Conservation (phyloP, 2,113 vertebrate genomes). For the Rhea pennata region DNA sequence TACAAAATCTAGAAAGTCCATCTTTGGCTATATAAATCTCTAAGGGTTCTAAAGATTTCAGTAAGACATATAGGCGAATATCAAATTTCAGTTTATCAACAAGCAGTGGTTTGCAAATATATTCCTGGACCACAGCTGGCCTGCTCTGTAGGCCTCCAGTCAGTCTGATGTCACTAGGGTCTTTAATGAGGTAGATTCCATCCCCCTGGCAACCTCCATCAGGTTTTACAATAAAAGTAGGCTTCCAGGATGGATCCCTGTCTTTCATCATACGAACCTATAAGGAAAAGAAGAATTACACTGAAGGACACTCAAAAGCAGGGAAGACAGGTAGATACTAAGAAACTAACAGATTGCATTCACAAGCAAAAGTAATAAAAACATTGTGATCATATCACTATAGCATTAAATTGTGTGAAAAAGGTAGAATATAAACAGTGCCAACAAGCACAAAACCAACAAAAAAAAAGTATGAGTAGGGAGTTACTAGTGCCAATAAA, state of each 20-base stretch:
- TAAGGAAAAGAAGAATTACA: not conserved
- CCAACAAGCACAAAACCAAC: not conserved
- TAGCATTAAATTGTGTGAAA: not conserved
- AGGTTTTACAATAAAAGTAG: constrained; percentile 96
- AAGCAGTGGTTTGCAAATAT: constrained; percentile 92
- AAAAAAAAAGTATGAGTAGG: not conserved
- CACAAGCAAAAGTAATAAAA: not conserved
- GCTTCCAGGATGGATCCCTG: constrained; percentile 80
- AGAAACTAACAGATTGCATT: not conserved
- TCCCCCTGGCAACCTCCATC: constrained; percentile 96
- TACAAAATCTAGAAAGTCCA: constrained; percentile 95
- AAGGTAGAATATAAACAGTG: not conserved
- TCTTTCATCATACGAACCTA: constrained; percentile 90
- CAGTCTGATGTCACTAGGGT: constrained; percentile 86
- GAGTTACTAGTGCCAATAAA: not conserved
- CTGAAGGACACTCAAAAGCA: not conserved
- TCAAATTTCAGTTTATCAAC: constrained; percentile 98
- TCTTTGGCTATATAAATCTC: constrained; percentile 98
- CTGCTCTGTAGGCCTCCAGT: constrained; percentile 81
- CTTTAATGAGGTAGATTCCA: constrained; percentile 98
- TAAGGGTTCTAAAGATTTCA: constrained; percentile 92
- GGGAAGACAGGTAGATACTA: not conserved
- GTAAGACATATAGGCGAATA: constrained; percentile 94
- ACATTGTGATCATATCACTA: not conserved
- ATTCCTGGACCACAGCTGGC: constrained; percentile 94